Conservation (phyloP, 2,888 invertebrate species). For the Synanthedon myopaeformis region DNA sequence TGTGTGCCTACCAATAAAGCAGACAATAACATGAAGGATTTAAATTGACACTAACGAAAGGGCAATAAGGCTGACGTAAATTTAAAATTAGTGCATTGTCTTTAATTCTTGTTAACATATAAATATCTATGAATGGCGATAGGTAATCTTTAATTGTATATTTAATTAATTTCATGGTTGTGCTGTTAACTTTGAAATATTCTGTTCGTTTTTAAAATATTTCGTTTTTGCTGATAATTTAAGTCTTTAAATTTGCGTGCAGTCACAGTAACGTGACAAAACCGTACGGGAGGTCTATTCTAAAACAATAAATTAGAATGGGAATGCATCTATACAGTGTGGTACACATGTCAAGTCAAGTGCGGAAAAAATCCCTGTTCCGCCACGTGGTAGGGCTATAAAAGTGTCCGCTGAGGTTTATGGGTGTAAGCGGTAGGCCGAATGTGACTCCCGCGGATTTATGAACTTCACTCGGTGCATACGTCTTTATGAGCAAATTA, state of each 20-base stretch:
- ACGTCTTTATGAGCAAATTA: slow-evolving; percentile 68
- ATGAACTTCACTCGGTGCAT: slow-evolving; percentile 57
- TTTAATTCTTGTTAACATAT: too few species aligned
- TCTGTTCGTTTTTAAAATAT: too few species aligned
- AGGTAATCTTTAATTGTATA: too few species aligned
- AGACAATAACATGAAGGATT: neutral
- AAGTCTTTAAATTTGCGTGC: neutral
- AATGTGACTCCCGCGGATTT: slow-evolving; percentile 60
- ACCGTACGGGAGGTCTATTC: slow-evolving; percentile 34
- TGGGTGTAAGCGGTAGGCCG: slow-evolving; percentile 67
- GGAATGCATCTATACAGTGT: slow-evolving; percentile 37
- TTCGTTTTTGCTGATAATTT: neutral
- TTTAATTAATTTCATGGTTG: too few species aligned
- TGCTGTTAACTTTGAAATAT: too few species aligned
- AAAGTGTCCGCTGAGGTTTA: slow-evolving; percentile 67
- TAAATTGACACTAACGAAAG: too few species aligned
- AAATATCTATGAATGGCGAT: too few species aligned
- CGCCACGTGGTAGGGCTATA: slow-evolving; percentile 67
- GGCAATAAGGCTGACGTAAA: too few species aligned
- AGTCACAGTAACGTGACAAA: neutral
- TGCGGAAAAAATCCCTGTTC: slow-evolving; percentile 57
- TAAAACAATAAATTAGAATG: slow-evolving; percentile 61
- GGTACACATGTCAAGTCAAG: slow-evolving; percentile 62
- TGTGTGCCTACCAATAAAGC: neutral
- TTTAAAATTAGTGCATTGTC: too few species aligned